phyloP scores from a whole-genome alignment of 2,797 vertebrate species.

The Huso huso region DNA sequence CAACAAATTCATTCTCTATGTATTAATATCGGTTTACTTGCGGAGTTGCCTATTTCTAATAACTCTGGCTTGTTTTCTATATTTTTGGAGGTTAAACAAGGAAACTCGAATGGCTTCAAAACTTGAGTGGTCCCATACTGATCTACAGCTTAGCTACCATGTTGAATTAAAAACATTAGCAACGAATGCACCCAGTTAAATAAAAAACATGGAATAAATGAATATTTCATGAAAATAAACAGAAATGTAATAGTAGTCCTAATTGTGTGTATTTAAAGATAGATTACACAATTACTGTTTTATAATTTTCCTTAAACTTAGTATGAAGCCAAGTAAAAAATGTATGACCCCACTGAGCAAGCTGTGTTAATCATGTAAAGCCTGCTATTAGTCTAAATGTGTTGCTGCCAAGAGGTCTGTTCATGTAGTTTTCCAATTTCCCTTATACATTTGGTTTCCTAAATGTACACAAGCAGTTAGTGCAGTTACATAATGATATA shows the following conservation, averaged over 20 bases:
- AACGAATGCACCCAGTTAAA: not conserved
- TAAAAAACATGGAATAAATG: conserved; percentile 15
- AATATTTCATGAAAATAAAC: conserved; percentile 47
- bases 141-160: conserved; percentile 17
- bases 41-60: no score
- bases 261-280: conserved; percentile 49
- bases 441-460: not conserved
- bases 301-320: conserved; percentile 49
- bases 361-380: conserved; percentile 44
- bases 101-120: no score
- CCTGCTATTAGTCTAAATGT: conserved; percentile 39
- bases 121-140: conserved; percentile 16
- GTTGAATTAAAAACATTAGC: conserved; percentile 36
- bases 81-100: no score
- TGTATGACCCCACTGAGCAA: conserved; percentile 41
- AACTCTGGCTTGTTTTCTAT: no score
- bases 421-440: conserved; percentile 33
- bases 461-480: not conserved
- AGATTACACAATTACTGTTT: conserved; percentile 49
- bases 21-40: no score
- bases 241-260: conserved; percentile 16
- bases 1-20: no score
- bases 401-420: conserved; percentile 22
- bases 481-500: conserved; percentile 1
- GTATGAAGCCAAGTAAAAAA: conserved; percentile 48